phyloP scores from a whole-genome alignment of 2,113 vertebrate species.

The Chaenocephalus aceratus region DNA sequence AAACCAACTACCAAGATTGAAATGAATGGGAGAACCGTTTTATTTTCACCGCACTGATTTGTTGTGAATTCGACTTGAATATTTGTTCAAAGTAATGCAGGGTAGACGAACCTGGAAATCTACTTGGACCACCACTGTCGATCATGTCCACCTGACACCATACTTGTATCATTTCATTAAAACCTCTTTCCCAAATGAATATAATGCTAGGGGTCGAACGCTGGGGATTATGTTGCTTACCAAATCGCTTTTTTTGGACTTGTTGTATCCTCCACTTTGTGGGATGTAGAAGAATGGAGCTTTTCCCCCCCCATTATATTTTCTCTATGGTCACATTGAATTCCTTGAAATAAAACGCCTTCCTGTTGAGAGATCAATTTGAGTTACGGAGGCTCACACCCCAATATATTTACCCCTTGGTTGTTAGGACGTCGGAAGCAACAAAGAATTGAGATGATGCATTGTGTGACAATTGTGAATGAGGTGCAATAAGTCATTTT shows the following conservation, averaged over 20 bases:
- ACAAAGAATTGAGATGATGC: neutral
- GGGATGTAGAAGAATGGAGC: neutral
- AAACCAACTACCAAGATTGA: no score
- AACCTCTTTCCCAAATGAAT: constrained; percentile 20
- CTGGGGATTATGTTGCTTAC: neutral
- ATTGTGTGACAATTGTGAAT: constrained; percentile 2
- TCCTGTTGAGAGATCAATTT: neutral
- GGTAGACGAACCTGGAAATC: neutral
- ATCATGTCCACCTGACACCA: neutral
- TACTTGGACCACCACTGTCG: neutral
- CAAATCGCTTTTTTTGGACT: neutral
- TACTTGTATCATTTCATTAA: neutral
- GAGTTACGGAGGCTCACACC: neutral
- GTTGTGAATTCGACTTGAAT: neutral
- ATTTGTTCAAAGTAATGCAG: neutral
- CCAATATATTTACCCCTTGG: neutral
- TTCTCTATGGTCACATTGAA: neutral
- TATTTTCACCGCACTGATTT: no score
- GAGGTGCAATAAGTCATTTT: constrained; percentile 16
- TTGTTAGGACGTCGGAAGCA: neutral
- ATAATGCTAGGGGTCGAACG: neutral
- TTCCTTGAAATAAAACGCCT: neutral
- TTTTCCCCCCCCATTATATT: neutral
- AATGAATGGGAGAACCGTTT: no score
- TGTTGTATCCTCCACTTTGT: neutral